Evolutionary conservation across 2,888 invertebrate species (phyloP).

Genomic region (Cosmorhoe ocellata): DNA sequence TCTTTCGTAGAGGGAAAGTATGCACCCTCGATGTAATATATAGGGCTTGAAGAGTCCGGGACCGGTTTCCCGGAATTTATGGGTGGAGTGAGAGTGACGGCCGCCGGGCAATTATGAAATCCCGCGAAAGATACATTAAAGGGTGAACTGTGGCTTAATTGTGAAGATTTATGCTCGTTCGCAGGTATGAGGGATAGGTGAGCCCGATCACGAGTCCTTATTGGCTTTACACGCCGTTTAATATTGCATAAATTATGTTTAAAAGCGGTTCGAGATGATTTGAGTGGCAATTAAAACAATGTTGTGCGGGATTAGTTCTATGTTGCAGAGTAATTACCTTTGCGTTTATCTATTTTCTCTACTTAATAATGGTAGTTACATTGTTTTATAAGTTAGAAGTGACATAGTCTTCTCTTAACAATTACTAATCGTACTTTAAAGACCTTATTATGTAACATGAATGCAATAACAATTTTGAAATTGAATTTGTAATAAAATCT

Average conservation of each 20-base stretch:
- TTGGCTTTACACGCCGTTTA: slow-evolving; percentile 14
- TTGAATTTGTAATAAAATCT: too few species aligned
- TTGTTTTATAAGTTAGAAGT: too few species aligned
- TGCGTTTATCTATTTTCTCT: too few species aligned
- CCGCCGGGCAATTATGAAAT: slow-evolving; percentile 40
- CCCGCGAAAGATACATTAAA: slow-evolving; percentile 46
- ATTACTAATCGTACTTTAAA: too few species aligned
- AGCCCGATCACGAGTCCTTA: slow-evolving; percentile 16
- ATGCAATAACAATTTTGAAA: too few species aligned
- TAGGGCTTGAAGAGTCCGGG: slow-evolving; percentile 27
- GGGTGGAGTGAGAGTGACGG: slow-evolving; percentile 42
- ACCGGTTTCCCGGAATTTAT: slow-evolving; percentile 32
- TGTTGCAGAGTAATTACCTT: neutral
- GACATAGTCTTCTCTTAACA: too few species aligned
- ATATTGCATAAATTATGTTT: slow-evolving; percentile 13
- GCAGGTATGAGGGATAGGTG: slow-evolving; percentile 20
- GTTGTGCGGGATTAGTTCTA: neutral
- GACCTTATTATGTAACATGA: too few species aligned
- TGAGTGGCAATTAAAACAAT: slow-evolving; percentile 16
- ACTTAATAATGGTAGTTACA: too few species aligned
- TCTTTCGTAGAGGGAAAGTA: slow-evolving; percentile 17
- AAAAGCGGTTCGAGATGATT: neutral
- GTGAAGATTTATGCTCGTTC: slow-evolving; percentile 33
- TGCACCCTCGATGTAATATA: slow-evolving; percentile 27
- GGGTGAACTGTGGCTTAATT: slow-evolving; percentile 39